A percentile compares a stretch with the other conserved stretches of the same genome.
Conservation (phyloP, 2,113 vertebrate genomes). For the Stegastes partitus region DNA sequence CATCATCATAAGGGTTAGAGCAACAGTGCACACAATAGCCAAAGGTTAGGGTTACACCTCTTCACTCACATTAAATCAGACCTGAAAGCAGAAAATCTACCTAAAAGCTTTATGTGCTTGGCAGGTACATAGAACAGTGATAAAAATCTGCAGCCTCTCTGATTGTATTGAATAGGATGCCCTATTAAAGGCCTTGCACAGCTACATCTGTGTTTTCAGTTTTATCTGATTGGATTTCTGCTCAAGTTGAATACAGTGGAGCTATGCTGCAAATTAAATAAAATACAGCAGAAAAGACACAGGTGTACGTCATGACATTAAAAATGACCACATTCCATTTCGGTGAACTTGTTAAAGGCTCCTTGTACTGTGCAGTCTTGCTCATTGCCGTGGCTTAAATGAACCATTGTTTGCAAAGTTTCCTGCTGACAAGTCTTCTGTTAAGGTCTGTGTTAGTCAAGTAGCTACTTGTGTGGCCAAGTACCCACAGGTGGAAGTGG, state of each 20-base stretch:
- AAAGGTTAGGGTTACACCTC: constrained; percentile 1
- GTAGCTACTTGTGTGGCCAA: not conserved
- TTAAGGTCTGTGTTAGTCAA: not conserved
- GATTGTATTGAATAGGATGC: not conserved
- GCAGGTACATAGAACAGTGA: not conserved
- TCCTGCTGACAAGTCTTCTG: too few relatives aligned
- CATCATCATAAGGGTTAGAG: constrained; percentile 22
- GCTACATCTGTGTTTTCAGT: too few relatives aligned
- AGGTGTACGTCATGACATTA: too few relatives aligned
- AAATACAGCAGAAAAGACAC: too few relatives aligned
- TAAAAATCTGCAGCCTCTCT: not conserved
- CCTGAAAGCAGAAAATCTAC: not conserved
- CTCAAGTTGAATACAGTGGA: not conserved
- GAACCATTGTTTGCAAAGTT: too few relatives aligned
- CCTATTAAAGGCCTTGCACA: too few relatives aligned
- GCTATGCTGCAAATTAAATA: not conserved
- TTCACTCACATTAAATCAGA: not conserved
- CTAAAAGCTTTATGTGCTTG: not conserved
- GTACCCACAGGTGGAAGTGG: not conserved
- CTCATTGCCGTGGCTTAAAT: too few relatives aligned
- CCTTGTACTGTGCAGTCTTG: too few relatives aligned
- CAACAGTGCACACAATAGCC: constrained; percentile 35
- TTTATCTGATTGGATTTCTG: not conserved
- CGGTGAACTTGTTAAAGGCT: too few relatives aligned
- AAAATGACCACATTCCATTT: too few relatives aligned